These are phyloP conservation scores for Nanorana parkeri DNA, from an alignment of 2,113 vertebrate genomes.

Conservation along the genomic window DNA sequence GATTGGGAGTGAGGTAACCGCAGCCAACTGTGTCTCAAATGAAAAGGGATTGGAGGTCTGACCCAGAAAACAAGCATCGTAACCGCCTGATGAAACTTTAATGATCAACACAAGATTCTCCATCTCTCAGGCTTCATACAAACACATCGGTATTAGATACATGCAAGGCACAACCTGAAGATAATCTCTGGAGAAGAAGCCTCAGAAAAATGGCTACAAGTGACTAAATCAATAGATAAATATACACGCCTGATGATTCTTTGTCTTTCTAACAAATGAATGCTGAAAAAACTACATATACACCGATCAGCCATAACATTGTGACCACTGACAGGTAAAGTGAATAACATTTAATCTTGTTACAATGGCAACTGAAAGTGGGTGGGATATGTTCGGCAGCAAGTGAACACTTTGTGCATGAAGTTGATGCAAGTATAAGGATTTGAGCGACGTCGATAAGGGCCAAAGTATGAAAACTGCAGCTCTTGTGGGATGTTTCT, in stretches of 20 bases:
- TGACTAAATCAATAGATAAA: constrained; percentile 68
- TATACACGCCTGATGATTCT: constrained; percentile 61
- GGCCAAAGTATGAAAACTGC: too few relatives aligned
- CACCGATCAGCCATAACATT: too few relatives aligned
- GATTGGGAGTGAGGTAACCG: constrained; percentile 85
- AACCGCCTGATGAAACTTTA: constrained; percentile 81
- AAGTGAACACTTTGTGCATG: too few relatives aligned
- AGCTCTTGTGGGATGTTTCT: too few relatives aligned
- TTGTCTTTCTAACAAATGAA: constrained; percentile 14
- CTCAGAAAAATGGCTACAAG: constrained; percentile 66
- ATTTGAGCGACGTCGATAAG: too few relatives aligned
- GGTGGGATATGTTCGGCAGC: too few relatives aligned
- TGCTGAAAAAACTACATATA: neutral
- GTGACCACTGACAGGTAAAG: too few relatives aligned
- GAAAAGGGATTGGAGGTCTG: constrained; percentile 81
- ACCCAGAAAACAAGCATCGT: constrained; percentile 83
- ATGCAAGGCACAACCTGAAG: neutral
- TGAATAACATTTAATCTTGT: too few relatives aligned
- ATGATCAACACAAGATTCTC: constrained; percentile 79
- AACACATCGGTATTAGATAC: constrained; percentile 29
- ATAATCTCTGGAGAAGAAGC: constrained; percentile 65
- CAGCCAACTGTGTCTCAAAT: constrained; percentile 80
- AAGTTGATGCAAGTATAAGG: too few relatives aligned
- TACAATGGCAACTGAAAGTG: too few relatives aligned
- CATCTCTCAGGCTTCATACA: constrained; percentile 59